phyloP scores from a whole-genome alignment of 2,888 invertebrate genomes.

The Ypsolopha sequella region DNA sequence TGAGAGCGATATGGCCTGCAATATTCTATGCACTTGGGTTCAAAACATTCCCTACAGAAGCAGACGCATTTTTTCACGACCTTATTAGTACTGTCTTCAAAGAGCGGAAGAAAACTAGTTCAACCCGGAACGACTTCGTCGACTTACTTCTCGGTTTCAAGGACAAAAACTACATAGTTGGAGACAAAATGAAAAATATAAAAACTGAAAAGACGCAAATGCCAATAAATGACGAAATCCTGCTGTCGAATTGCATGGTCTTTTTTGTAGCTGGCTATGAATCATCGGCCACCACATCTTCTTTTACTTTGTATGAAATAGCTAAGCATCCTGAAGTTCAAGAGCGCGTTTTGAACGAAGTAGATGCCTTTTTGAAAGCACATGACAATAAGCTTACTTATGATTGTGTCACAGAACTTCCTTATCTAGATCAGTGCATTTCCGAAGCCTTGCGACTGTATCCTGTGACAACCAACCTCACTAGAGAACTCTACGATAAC shows the following conservation, averaged over 20 bases:
- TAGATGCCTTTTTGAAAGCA: constrained; percentile 21
- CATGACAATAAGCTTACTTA: constrained; percentile 24
- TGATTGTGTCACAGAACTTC: constrained; percentile 35
- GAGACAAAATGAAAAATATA: constrained; percentile 11
- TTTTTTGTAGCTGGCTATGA: constrained; percentile 41
- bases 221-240: constrained; percentile 26
- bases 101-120: constrained; percentile 7
- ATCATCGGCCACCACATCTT: constrained; percentile 35
- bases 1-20: constrained; percentile 23
- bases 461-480: constrained; percentile 1
- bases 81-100: constrained; percentile 4
- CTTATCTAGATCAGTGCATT: constrained; percentile 24
- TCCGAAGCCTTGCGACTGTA: constrained; percentile 4
- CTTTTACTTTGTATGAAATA: constrained; percentile 13
- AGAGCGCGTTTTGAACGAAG: constrained; percentile 24
- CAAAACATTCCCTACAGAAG: constrained; percentile 15
- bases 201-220: constrained; percentile 17
- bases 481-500: constrained; percentile 1
- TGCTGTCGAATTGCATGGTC: constrained; percentile 38
- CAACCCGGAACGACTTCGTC: constrained; percentile 13
- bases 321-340: constrained; percentile 18
- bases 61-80: constrained; percentile 19
- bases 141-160: constrained; percentile 12
- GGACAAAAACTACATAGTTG: constrained; percentile 9
- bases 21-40: constrained; percentile 24